These are phyloP conservation scores for Paracyclopina nana DNA, from an alignment of 1,140 invertebrate genomes.

Conservation along the genomic window DNA sequence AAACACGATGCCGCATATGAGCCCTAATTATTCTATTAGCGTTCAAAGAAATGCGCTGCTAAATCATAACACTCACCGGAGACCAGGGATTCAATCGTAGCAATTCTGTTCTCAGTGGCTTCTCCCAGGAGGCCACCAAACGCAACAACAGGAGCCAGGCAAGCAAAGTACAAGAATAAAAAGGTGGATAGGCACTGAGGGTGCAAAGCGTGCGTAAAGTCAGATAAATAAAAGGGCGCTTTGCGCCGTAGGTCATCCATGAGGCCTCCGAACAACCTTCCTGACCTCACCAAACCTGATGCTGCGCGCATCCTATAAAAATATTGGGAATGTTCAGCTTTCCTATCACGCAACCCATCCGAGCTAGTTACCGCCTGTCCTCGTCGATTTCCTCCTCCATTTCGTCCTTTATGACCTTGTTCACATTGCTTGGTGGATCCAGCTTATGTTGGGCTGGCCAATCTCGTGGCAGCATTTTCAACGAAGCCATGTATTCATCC, in stretches of 20 bases:
- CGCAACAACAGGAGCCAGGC: constrained; percentile 89
- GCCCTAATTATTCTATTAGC: constrained; percentile 35
- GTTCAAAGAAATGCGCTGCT: too few relatives aligned
- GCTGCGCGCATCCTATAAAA: constrained; percentile 40
- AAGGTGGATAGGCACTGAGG: constrained; percentile 88
- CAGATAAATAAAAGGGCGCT: constrained; percentile 44
- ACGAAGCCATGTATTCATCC: constrained; percentile 11
- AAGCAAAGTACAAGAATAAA: constrained; percentile 97
- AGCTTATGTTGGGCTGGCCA: constrained; percentile 6
- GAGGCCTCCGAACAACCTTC: constrained; percentile 68
- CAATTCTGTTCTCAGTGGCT: constrained; percentile 89
- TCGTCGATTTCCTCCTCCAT: constrained; percentile 16
- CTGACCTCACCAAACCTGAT: constrained; percentile 61
- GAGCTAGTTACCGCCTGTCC: constrained; percentile 10
- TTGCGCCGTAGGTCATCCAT: constrained; percentile 85
- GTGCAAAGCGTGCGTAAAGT: constrained; percentile 60
- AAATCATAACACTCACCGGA: constrained; percentile 38
- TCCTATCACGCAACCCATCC: neutral
- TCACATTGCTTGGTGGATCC: neutral
- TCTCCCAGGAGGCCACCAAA: constrained; percentile 84
- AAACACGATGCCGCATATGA: constrained; percentile 84
- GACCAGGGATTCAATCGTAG: constrained; percentile 90
- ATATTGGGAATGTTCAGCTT: neutral
- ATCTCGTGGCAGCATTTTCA: constrained; percentile 13
- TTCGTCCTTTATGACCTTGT: constrained; percentile 3